A percentile compares a stretch with the other conserved stretches of the same genome.
Conservation (phyloP, 23 tunicate species). For the Ciona savignyi region DNA sequence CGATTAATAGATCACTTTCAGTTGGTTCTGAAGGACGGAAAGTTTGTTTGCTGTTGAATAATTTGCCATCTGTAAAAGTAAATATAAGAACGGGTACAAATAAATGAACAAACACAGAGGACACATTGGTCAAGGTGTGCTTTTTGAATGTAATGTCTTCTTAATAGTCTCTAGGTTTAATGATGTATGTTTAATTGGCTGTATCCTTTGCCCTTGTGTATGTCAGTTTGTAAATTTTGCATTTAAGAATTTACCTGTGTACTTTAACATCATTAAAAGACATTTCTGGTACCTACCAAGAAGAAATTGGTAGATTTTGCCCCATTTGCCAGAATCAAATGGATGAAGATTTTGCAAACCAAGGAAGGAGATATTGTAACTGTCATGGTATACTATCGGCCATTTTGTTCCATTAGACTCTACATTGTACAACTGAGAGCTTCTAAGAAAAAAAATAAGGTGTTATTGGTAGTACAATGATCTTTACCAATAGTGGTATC, state of each 20-base stretch:
- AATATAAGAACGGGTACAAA: too few species aligned
- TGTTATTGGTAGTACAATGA: too few species aligned
- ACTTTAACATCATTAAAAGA: too few species aligned
- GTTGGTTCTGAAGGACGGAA: constrained; percentile 23
- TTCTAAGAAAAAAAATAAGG: not conserved
- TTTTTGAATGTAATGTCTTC: too few species aligned
- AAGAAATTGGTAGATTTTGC: constrained; percentile 36
- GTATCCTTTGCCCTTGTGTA: too few species aligned
- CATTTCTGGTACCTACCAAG: constrained; percentile 39
- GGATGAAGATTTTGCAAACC: constrained; percentile 87
- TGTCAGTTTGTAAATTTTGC: too few species aligned
- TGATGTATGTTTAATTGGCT: too few species aligned
- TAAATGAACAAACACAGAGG: too few species aligned
- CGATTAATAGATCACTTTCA: constrained; percentile 44
- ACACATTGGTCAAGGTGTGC: too few species aligned
- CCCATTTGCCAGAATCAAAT: constrained; percentile 95
- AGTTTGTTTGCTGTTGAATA: not conserved
- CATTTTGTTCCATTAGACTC: constrained; percentile 13
- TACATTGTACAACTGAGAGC: constrained; percentile 6
- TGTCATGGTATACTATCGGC: constrained; percentile 64
- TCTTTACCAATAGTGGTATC: too few species aligned
- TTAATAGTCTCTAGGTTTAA: too few species aligned
- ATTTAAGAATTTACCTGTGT: too few species aligned
- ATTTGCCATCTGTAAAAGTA: not conserved
- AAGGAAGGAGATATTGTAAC: constrained; percentile 59